Evolutionary conservation across 2,888 invertebrate species (phyloP).

Genomic region (Pogonocherus hispidulus): DNA sequence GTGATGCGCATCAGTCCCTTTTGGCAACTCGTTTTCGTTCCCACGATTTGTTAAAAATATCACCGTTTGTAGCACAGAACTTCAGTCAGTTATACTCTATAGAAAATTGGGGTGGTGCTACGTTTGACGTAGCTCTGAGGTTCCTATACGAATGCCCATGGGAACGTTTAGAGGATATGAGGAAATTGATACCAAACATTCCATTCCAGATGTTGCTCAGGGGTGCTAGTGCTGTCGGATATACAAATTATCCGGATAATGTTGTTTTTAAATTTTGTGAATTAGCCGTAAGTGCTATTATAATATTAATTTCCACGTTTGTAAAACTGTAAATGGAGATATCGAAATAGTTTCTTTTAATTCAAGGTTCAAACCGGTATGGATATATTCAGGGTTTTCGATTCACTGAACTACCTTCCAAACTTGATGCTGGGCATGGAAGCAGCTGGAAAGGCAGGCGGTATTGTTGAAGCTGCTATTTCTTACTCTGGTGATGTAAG

Average conservation of each 20-base stretch:
- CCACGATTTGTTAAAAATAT: conserved; percentile 90
- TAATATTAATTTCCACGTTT: no score
- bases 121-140: conserved; percentile 94
- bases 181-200: conserved; percentile 93
- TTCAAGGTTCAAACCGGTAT: conserved; percentile 89
- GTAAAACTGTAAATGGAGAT: no score
- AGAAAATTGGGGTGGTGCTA: conserved; percentile 99
- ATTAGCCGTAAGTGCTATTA: conserved; percentile 82
- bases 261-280: conserved; percentile 99
- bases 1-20: conserved; percentile 98
- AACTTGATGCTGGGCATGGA: conserved; percentile 97
- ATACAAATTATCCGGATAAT: conserved; percentile 99
- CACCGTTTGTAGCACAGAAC: conserved; percentile 95
- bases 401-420: conserved; percentile 97
- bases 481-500: conserved; percentile 99
- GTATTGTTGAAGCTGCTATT: conserved; percentile 97
- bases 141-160: conserved; percentile 99
- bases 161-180: conserved; percentile 95
- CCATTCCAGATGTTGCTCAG: conserved; percentile 99
- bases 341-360: no score
- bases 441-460: conserved; percentile 96
- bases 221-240: conserved; percentile 99
- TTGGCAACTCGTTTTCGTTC: conserved; percentile 96
- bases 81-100: conserved; percentile 90
- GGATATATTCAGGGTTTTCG: conserved; percentile 99